Evolutionary conservation across 2,888 invertebrate genomes (phyloP).

Genomic region (Ophion obscuratus): DNA sequence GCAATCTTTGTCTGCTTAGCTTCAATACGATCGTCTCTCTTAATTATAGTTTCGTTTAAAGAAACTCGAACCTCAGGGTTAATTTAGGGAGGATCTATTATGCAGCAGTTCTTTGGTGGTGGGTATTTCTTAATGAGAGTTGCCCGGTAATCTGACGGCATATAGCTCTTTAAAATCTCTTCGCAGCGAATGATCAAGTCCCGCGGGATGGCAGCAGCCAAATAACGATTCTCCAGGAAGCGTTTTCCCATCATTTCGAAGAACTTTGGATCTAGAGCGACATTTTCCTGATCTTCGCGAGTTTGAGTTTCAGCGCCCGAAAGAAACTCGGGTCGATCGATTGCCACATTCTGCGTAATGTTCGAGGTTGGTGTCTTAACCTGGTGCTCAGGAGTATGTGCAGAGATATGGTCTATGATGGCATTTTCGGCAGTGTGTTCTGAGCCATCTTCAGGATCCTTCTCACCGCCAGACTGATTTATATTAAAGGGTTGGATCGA

Average conservation of each 20-base stretch:
- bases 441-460: not conserved
- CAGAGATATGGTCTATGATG: not conserved
- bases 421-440: not conserved
- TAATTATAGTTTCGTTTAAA: conserved; percentile 2
- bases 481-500: not conserved
- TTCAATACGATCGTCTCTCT: conserved; percentile 21
- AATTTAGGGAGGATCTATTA: no score
- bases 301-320: not conserved
- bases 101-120: no score
- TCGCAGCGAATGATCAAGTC: no score
- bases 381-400: not conserved
- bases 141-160: no score
- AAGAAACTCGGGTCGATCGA: not conserved
- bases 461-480: not conserved
- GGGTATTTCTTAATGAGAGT: no score
- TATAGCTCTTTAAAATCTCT: no score
- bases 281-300: not conserved
- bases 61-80: conserved; percentile 6
- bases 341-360: not conserved
- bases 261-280: conserved; percentile 42
- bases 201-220: no score
- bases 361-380: not conserved
- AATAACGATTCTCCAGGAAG: no score
- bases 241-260: no score
- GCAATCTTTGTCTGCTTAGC: conserved; percentile 16